phyloP scores from a whole-genome alignment of 2,888 invertebrate species.

The Sphaerophoria rueppellii region DNA sequence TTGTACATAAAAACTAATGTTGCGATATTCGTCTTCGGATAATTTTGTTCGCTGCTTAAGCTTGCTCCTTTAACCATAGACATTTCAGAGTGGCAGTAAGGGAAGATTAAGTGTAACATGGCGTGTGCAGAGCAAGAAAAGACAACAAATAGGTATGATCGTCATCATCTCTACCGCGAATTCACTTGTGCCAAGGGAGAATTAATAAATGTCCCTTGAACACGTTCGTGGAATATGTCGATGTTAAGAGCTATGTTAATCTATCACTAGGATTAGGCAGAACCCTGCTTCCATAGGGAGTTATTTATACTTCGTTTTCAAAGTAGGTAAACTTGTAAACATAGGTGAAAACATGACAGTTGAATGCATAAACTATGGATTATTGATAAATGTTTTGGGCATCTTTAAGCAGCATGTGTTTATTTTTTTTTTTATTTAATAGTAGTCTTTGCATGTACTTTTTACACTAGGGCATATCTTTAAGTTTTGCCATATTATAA shows the following conservation, averaged over 20 bases:
- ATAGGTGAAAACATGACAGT: not conserved
- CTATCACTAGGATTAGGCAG: slow-evolving; percentile 3
- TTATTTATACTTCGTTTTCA: no score
- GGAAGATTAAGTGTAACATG: slow-evolving; percentile 51
- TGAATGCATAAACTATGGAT: no score
- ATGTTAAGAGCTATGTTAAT: slow-evolving; percentile 36
- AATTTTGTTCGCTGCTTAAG: slow-evolving; percentile 12
- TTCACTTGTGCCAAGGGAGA: not conserved
- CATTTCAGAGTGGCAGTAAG: slow-evolving; percentile 1
- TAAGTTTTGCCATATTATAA: no score
- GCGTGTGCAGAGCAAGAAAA: slow-evolving; percentile 16
- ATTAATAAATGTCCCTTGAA: slow-evolving; percentile 37
- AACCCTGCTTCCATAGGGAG: slow-evolving; percentile 9
- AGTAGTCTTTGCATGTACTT: no score
- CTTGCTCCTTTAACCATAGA: no score
- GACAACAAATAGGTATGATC: not conserved
- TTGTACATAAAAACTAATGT: slow-evolving; percentile 40
- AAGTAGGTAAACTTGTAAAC: slow-evolving; percentile 2
- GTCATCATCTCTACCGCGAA: not conserved
- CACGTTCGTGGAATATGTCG: slow-evolving; percentile 3
- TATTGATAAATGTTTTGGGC: no score
- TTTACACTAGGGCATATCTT: no score
- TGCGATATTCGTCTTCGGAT: slow-evolving; percentile 28
- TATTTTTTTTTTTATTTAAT: no score
- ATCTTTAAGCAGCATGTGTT: no score